A percentile compares a stretch with the other conserved stretches of the same genome.
phyloP scores from a whole-genome alignment of 92 coral and sea anemone species.

The Bergia puertoricense region DNA sequence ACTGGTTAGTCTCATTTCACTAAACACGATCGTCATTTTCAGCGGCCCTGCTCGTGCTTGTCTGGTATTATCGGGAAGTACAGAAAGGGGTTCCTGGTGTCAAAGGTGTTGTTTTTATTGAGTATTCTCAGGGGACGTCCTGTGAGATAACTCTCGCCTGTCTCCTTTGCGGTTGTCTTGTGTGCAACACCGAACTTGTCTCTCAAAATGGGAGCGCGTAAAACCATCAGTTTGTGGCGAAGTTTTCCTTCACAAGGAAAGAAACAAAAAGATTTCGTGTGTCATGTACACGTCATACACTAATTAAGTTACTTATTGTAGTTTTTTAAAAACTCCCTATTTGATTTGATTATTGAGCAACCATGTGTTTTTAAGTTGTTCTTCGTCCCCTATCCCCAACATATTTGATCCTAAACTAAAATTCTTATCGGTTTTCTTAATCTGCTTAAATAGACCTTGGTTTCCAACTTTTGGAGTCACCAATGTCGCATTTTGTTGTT shows the following conservation, averaged over 20 bases:
- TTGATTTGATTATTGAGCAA: too few species aligned
- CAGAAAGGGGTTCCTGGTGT: conserved; percentile 64
- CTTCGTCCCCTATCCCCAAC: too few species aligned
- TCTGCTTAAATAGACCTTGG: too few species aligned
- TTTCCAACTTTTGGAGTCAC: too few species aligned
- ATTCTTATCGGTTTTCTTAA: too few species aligned
- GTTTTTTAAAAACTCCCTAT: too few species aligned
- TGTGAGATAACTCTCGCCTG: conserved; percentile 68
- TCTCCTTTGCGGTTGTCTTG: conserved; percentile 80
- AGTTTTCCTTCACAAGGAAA: conserved; percentile 4
- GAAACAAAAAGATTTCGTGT: neutral
- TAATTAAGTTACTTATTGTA: too few species aligned
- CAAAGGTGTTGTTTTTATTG: conserved; percentile 65
- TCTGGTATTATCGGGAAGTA: conserved; percentile 76
- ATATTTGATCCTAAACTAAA: too few species aligned
- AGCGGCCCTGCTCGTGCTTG: conserved; percentile 64
- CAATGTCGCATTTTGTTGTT: too few species aligned
- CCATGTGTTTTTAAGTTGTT: too few species aligned
- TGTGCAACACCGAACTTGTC: conserved; percentile 68
- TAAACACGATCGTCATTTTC: neutral
- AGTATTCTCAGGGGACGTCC: conserved; percentile 80
- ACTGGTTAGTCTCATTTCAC: too few species aligned
- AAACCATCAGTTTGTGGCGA: conserved; percentile 26
- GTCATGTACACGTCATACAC: too few species aligned
- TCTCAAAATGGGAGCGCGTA: conserved; percentile 65